phyloP scores from a whole-genome alignment of 1,140 invertebrate species.

The Heliconius congener region DNA sequence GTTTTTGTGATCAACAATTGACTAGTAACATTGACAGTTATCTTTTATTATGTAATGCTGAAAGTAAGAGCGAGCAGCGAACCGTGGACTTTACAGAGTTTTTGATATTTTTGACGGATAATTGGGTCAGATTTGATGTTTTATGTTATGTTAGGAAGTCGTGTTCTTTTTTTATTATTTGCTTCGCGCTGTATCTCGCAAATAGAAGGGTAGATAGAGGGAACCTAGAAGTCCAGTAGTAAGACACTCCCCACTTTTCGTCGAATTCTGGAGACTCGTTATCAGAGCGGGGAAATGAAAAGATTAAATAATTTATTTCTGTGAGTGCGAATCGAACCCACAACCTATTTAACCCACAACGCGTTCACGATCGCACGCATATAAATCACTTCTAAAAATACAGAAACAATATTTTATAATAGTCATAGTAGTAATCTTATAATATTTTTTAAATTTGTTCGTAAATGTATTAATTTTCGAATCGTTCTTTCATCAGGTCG shows the following conservation, averaged over 20 bases:
- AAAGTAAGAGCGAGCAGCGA: constrained; percentile 27
- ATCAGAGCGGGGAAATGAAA: too few species aligned
- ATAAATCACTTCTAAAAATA: too few species aligned
- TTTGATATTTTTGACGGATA: background rate
- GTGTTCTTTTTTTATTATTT: background rate
- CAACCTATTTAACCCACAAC: too few species aligned
- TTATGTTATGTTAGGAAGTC: background rate
- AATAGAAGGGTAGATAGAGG: background rate
- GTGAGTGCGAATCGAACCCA: too few species aligned
- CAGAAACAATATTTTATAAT: too few species aligned
- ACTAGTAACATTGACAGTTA: constrained; percentile 31
- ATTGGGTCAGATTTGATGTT: background rate
- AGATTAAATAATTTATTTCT: too few species aligned
- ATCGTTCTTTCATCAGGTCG: constrained; percentile 66
- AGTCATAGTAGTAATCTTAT: too few species aligned
- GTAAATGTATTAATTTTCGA: background rate
- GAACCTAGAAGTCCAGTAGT: background rate
- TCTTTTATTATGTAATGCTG: constrained; percentile 51
- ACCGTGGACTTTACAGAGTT: constrained; percentile 12
- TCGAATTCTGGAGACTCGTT: background rate
- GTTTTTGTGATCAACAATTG: constrained; percentile 37
- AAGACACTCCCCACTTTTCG: background rate
- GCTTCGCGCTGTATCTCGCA: background rate
- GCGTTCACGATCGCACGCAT: too few species aligned
- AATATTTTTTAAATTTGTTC: too few species aligned